phyloP scores from a whole-genome alignment of 2,113 vertebrate genomes.

The Lipophrys pholis region DNA sequence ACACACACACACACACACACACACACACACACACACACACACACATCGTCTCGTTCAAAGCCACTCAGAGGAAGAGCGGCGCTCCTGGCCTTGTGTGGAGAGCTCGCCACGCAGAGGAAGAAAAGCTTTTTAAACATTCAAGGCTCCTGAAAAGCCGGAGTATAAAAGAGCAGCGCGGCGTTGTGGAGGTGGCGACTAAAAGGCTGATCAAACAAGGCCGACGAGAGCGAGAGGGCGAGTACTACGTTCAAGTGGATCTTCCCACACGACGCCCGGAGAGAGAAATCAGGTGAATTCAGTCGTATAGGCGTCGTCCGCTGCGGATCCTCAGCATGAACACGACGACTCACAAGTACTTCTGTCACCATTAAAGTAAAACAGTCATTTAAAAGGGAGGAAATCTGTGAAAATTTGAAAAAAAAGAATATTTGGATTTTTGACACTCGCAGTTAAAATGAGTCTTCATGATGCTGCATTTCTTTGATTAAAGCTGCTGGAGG shows the following conservation, averaged over 20 bases:
- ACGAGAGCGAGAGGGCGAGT: not conserved
- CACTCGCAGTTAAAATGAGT: no score
- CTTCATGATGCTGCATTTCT: no score
- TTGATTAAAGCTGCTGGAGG: no score
- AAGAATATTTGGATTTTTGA: no score
- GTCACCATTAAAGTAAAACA: no score
- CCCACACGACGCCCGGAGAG: not conserved
- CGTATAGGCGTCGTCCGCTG: no score
- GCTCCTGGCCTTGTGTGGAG: slow-evolving; percentile 53
- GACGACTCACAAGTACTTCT: no score
- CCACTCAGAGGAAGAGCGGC: slow-evolving; percentile 34
- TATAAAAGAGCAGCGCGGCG: slow-evolving; percentile 58
- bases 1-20: slow-evolving; percentile 9
- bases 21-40: slow-evolving; percentile 17
- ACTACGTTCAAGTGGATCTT: slow-evolving; percentile 30
- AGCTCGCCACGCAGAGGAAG: slow-evolving; percentile 8
- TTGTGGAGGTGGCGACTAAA: slow-evolving; percentile 58
- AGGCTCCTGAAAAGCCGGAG: slow-evolving; percentile 42
- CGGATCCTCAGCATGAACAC: no score
- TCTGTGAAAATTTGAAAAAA: no score
- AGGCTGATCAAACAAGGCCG: slow-evolving; percentile 64
- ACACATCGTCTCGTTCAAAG: slow-evolving; percentile 24
- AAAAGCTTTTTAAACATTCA: slow-evolving; percentile 60
- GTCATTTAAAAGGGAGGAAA: no score
- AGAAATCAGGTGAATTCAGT: slow-evolving; percentile 22